Conservation (phyloP, 2,113 vertebrate species). For the Aegypius monachus region DNA sequence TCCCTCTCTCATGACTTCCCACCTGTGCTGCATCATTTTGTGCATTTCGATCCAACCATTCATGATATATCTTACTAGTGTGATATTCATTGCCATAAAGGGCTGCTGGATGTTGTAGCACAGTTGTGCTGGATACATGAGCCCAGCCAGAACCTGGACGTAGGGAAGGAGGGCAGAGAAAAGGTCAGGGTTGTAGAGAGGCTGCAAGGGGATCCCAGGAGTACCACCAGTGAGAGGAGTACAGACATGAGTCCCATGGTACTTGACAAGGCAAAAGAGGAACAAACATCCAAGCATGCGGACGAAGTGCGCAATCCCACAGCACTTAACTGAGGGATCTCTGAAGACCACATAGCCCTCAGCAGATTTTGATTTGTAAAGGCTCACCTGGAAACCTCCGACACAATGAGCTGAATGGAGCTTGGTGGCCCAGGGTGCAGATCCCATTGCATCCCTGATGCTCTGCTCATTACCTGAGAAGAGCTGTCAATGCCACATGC, state of each 20-base stretch:
- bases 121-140: background rate
- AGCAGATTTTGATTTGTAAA: background rate
- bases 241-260: background rate
- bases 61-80: background rate
- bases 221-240: background rate
- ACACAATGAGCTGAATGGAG: background rate
- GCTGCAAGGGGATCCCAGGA: background rate
- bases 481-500: background rate
- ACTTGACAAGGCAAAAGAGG: background rate
- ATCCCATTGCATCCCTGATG: background rate
- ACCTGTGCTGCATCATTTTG: background rate
- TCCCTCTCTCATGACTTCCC: background rate
- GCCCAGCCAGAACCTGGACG: background rate
- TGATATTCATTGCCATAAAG: background rate
- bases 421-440: background rate
- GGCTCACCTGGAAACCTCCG: background rate
- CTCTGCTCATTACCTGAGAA: background rate
- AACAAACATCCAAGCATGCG: background rate
- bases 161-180: background rate
- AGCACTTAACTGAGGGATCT: background rate
- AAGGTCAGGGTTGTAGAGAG: background rate
- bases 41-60: background rate
- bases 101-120: background rate
- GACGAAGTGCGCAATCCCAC: background rate
- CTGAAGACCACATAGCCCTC: background rate